A percentile compares a stretch with the other conserved stretches of the same genome.
phyloP scores from a whole-genome alignment of 2,113 vertebrate species.

The Grammomys surdaster region DNA sequence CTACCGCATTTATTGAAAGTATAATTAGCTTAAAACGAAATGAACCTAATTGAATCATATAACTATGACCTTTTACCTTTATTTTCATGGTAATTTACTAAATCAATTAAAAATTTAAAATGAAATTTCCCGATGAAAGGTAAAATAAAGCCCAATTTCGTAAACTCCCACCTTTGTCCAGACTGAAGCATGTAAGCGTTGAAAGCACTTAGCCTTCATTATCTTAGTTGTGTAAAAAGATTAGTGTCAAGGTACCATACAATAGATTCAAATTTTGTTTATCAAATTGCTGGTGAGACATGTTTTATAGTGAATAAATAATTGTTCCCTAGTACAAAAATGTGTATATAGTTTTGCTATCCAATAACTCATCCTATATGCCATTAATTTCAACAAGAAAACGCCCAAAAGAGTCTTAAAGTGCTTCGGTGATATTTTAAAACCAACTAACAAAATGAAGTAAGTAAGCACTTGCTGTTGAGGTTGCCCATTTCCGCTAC shows the following conservation, averaged over 20 bases:
- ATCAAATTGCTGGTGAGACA: not conserved
- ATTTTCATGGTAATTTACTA: slow-evolving; percentile 21
- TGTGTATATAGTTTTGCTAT: slow-evolving; percentile 36
- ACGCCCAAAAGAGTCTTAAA: slow-evolving; percentile 17
- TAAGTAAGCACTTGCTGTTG: slow-evolving; percentile 35
- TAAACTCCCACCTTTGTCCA: not conserved
- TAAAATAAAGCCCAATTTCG: slow-evolving; percentile 31
- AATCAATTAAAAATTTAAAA: slow-evolving; percentile 49
- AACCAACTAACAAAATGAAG: slow-evolving; percentile 27
- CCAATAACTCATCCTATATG: not conserved
- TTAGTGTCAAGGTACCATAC: not conserved
- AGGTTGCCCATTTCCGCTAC: slow-evolving; percentile 58
- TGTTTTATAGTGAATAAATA: slow-evolving; percentile 23
- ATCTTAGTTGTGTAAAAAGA: slow-evolving; percentile 1
- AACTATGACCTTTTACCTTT: slow-evolving; percentile 18
- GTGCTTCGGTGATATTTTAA: slow-evolving; percentile 21
- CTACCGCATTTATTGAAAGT: not conserved
- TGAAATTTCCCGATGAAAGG: slow-evolving; percentile 10
- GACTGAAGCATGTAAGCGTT: not conserved
- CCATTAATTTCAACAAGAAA: slow-evolving; percentile 44
- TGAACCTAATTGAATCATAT: not conserved
- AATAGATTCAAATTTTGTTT: not conserved
- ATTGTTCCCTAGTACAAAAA: slow-evolving; percentile 14
- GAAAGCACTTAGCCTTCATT: not conserved
- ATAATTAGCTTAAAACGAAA: slow-evolving; percentile 34